These are phyloP conservation scores for Choreutis nemorana DNA, from an alignment of 2,888 invertebrate genomes.

Conservation along the genomic window DNA sequence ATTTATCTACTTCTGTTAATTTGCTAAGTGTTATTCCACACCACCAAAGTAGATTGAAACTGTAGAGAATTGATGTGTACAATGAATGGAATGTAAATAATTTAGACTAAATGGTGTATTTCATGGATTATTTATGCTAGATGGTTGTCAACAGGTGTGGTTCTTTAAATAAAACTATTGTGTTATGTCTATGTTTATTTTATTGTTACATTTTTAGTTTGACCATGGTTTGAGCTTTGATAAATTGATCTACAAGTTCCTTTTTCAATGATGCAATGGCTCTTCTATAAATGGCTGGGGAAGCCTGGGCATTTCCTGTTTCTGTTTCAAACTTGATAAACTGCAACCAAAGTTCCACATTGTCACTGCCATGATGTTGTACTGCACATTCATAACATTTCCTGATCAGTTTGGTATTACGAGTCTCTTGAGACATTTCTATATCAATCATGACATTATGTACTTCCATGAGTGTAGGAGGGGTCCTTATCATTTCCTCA, in stretches of 20 bases:
- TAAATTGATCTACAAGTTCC: constrained; percentile 58
- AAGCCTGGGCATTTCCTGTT: constrained; percentile 63
- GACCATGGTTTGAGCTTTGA: constrained; percentile 57
- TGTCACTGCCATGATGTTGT: constrained; percentile 71
- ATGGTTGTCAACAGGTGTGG: constrained; percentile 49
- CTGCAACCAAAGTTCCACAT: constrained; percentile 76
- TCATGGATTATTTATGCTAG: constrained; percentile 54
- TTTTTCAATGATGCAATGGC: constrained; percentile 69
- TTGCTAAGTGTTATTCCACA: constrained; percentile 61
- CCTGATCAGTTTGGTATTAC: constrained; percentile 57
- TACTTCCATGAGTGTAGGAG: constrained; percentile 68
- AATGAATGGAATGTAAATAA: constrained; percentile 57
- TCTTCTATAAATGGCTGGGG: constrained; percentile 66
- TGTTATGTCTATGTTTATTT: constrained; percentile 33
- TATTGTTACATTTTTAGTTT: constrained; percentile 30
- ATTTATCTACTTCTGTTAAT: constrained; percentile 52
- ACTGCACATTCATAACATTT: constrained; percentile 70
- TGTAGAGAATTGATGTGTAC: constrained; percentile 31
- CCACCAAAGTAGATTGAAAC: constrained; percentile 53
- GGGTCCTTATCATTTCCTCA: constrained; percentile 60
- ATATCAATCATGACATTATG: constrained; percentile 70
- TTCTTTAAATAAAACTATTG: constrained; percentile 54
- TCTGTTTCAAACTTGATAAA: constrained; percentile 75
- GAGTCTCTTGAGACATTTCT: constrained; percentile 48
- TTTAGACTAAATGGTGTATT: constrained; percentile 54